Base-by-base conservation (phyloP, 2,797 vertebrate genomes). In the Todus mexicanus region DNA sequence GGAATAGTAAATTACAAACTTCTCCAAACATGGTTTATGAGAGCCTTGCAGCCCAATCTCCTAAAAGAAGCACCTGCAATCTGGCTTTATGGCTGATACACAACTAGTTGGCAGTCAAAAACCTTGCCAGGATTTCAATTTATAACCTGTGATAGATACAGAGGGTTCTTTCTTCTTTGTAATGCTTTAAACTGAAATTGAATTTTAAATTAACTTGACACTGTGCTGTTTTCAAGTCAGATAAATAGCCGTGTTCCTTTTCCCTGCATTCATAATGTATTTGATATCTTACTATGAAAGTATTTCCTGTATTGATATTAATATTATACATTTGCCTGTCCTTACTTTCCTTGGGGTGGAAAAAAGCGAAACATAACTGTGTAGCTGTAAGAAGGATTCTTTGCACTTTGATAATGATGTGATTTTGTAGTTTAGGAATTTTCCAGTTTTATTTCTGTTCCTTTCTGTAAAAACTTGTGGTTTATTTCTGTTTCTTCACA, bases 191-290 rank as follows among this genome's bases (percentile, higher is more conserved):
- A 91, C 84, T 76, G 79, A 93, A 96, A 94, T 95, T 84, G 94
- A 94, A 95, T 96, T 96, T 96, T 96, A 95, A 96, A 95, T 96
- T 95, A 92, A 90, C 71, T 90, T 93, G 94, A 89, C 87, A 89
- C 76, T 86, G 40, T 86, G 82, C 82, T 96, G 48, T 96, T 96
- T 95, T 92, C 82, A 89, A 94, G 89, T 91, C 82, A 81, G 89
- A 95, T 92, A 94, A 95, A 93, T 93, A 93, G 87, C 59, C 7
- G 3, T 60, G 31, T 87, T 91, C 53, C 54, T 92, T 93, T 92
- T 84, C 47, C 63, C 15, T 85, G 43, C 6, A 3, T 45, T 86
- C 45, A 33, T 85, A 95, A 87, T 81, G 56, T 81, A 92, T 91
- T 92, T 85, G 75, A 75, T 93, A 78, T 83, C 75, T 90, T 81